Percentiles rank a stretch among this genome's conserved stretches.
phyloP scores from a whole-genome alignment of 2,888 invertebrate genomes.

The Synanthedon vespiformis region DNA sequence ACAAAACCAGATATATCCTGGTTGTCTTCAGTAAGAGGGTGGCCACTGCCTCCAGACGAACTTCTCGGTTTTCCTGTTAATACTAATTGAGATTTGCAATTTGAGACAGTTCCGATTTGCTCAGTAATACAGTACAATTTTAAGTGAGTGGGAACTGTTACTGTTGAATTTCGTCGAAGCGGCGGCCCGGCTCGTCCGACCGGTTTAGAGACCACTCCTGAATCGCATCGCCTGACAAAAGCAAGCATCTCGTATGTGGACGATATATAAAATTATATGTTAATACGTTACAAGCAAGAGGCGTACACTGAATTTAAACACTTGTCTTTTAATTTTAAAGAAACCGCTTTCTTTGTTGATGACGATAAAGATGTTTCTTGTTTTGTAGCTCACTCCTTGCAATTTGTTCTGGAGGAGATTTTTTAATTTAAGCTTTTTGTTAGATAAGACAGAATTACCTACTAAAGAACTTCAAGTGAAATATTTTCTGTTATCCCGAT shows the following conservation, averaged over 20 bases:
- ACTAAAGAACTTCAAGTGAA: too few relatives aligned
- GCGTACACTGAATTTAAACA: background rate
- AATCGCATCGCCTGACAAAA: slow-evolving; percentile 61
- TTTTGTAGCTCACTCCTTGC: background rate
- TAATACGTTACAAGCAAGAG: slow-evolving; percentile 12
- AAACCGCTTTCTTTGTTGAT: background rate
- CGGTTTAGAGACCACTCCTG: slow-evolving; percentile 59
- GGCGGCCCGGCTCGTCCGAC: slow-evolving; percentile 42
- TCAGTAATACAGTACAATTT: slow-evolving; percentile 48
- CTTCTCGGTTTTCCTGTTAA: too few relatives aligned
- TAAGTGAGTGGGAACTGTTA: slow-evolving; percentile 39
- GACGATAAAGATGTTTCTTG: background rate
- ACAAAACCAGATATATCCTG: too few relatives aligned
- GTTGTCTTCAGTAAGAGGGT: too few relatives aligned
- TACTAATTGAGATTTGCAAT: background rate
- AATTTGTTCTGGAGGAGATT: too few relatives aligned
- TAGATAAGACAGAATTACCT: too few relatives aligned
- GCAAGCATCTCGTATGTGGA: slow-evolving; percentile 6
- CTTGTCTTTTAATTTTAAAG: background rate
- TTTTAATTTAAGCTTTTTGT: too few relatives aligned
- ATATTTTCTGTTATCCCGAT: too few relatives aligned
- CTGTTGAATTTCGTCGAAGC: slow-evolving; percentile 42
- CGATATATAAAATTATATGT: slow-evolving; percentile 10
- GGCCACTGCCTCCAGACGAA: too few relatives aligned
- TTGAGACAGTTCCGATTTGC: slow-evolving; percentile 32